phyloP scores from a whole-genome alignment of 2,888 invertebrate genomes.

The Ctena decussata region DNA sequence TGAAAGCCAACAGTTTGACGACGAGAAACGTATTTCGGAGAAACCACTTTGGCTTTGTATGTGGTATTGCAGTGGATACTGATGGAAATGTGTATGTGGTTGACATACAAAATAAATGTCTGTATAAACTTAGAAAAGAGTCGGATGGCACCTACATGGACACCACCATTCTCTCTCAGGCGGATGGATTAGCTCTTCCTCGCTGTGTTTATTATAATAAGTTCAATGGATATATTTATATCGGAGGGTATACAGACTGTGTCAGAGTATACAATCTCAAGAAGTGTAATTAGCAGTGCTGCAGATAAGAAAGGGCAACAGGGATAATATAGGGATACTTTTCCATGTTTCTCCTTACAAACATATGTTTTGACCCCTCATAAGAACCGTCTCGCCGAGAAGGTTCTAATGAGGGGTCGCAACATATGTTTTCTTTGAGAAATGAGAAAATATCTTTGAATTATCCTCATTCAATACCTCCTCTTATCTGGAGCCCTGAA shows the following conservation, averaged over 20 bases:
- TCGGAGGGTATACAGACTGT: neutral
- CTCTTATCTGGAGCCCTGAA: too few species aligned
- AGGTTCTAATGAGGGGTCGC: too few species aligned
- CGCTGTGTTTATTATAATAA: neutral
- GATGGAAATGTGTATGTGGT: neutral
- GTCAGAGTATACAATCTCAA: too few species aligned
- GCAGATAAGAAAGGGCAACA: too few species aligned
- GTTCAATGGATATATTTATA: neutral
- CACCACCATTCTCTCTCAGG: neutral
- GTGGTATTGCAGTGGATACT: neutral
- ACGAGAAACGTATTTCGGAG: neutral
- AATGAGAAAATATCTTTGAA: too few species aligned
- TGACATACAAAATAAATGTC: neutral
- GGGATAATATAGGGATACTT: too few species aligned
- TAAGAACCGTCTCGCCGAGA: too few species aligned
- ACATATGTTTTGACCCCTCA: too few species aligned
- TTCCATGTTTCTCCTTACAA: too few species aligned
- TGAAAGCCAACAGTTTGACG: neutral
- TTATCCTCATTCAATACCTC: too few species aligned
- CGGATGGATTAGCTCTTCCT: neutral
- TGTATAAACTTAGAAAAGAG: neutral
- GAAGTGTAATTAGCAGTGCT: too few species aligned
- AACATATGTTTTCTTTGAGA: too few species aligned
- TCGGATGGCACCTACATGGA: neutral
- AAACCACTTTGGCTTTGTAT: neutral